Conservation (phyloP, 2,888 invertebrate species). For the Agrotis exclamationis region DNA sequence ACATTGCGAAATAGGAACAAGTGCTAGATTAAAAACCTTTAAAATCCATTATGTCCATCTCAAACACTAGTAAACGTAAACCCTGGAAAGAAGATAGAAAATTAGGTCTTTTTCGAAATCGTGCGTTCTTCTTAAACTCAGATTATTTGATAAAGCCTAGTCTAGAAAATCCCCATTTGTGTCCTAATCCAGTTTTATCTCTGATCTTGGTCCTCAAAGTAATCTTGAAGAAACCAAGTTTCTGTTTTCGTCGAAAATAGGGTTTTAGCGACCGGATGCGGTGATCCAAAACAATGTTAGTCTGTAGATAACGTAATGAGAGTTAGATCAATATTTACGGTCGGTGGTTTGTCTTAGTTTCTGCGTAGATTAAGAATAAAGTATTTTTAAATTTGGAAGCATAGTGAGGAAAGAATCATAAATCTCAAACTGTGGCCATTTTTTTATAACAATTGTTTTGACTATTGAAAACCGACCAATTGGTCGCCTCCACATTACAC, state of each 20-base stretch:
- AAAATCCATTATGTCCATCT: not conserved
- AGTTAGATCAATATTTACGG: not conserved
- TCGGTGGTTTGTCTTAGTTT: not conserved
- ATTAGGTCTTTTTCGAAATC: slow-evolving; percentile 13
- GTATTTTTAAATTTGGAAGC: not conserved
- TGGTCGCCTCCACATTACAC: no score
- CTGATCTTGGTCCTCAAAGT: slow-evolving; percentile 30
- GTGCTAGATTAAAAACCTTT: no score
- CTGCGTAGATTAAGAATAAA: not conserved
- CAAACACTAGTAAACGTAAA: not conserved
- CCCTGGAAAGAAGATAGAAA: slow-evolving; percentile 9
- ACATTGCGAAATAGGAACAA: no score
- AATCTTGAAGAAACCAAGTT: slow-evolving; percentile 26
- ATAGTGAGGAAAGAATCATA: no score
- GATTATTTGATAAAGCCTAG: slow-evolving; percentile 40
- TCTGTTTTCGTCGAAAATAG: slow-evolving; percentile 36
- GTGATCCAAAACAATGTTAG: slow-evolving; percentile 26
- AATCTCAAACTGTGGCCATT: no score
- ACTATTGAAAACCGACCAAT: no score
- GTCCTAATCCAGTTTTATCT: slow-evolving; percentile 52
- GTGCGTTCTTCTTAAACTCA: slow-evolving; percentile 22
- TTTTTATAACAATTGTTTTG: no score
- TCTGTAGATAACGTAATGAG: slow-evolving; percentile 21
- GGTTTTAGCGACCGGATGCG: not conserved
- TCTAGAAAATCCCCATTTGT: slow-evolving; percentile 47